phyloP scores from a whole-genome alignment of 2,113 vertebrate genomes.

The Cyanocitta stelleri region DNA sequence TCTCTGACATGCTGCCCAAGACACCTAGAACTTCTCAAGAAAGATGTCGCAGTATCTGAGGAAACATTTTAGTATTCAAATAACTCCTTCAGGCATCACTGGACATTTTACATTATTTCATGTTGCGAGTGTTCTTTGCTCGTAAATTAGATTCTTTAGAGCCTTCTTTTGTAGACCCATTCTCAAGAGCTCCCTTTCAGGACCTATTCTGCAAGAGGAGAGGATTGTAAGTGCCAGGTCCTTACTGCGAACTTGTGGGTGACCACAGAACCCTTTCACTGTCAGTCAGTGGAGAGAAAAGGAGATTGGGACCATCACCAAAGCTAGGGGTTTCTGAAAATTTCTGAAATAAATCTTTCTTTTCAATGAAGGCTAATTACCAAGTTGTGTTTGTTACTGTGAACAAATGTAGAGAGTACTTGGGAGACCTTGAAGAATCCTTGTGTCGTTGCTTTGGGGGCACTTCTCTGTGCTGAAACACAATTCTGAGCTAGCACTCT shows the following conservation, averaged over 20 bases:
- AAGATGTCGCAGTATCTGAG: background rate
- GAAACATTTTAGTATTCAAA: background rate
- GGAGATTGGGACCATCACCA: background rate
- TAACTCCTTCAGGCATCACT: background rate
- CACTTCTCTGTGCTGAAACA: background rate
- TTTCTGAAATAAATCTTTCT: background rate
- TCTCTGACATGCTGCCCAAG: background rate
- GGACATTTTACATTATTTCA: background rate
- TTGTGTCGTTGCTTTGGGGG: background rate
- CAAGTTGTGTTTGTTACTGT: background rate
- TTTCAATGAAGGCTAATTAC: background rate
- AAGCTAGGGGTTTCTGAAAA: background rate
- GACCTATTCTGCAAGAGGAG: background rate
- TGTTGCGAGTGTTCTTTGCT: background rate
- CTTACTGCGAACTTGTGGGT: background rate
- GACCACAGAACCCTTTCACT: background rate
- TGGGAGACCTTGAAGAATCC: background rate
- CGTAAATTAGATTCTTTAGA: background rate
- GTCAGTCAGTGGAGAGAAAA: background rate
- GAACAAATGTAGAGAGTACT: background rate
- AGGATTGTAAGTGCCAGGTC: background rate
- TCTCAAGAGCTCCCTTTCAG: background rate
- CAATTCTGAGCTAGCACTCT: background rate
- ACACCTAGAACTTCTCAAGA: background rate
- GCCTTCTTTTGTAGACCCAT: background rate